These are phyloP conservation scores for Echiichthys vipera DNA, from an alignment of 2,797 vertebrate genomes.

Conservation along the genomic window DNA sequence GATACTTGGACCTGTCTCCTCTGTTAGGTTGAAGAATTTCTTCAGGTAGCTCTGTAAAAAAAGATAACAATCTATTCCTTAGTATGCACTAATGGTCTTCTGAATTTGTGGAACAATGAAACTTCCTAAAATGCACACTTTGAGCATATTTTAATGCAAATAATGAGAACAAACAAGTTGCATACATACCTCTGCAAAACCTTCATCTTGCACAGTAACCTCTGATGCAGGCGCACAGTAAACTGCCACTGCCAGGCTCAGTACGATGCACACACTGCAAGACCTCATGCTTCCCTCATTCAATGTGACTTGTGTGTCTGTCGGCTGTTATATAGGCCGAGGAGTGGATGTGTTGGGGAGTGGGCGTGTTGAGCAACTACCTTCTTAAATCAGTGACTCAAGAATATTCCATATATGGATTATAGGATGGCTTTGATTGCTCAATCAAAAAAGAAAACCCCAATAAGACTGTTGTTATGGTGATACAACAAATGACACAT, in stretches of 20 bases:
- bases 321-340: conserved; percentile 63
- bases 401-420: conserved; percentile 29
- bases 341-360: background rate
- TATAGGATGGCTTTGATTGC: background rate
- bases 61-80: background rate
- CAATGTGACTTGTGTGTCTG: conserved; percentile 7
- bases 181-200: conserved; percentile 71
- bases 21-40: conserved; percentile 85
- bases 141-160: background rate
- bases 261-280: conserved; percentile 52
- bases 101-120: background rate
- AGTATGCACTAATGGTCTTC: background rate
- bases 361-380: conserved; percentile 67
- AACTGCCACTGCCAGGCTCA: conserved; percentile 57
- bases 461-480: background rate
- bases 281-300: conserved; percentile 65
- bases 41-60: conserved; percentile 87
- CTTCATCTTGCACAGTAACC: conserved; percentile 43
- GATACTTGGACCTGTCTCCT: conserved; percentile 10
- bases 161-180: background rate
- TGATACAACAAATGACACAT: background rate
- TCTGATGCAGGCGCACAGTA: conserved; percentile 45
- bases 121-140: background rate
- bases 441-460: background rate
- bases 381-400: conserved; percentile 23